phyloP scores from a whole-genome alignment of 1,140 invertebrate genomes.

The Platyscapa corneri region DNA sequence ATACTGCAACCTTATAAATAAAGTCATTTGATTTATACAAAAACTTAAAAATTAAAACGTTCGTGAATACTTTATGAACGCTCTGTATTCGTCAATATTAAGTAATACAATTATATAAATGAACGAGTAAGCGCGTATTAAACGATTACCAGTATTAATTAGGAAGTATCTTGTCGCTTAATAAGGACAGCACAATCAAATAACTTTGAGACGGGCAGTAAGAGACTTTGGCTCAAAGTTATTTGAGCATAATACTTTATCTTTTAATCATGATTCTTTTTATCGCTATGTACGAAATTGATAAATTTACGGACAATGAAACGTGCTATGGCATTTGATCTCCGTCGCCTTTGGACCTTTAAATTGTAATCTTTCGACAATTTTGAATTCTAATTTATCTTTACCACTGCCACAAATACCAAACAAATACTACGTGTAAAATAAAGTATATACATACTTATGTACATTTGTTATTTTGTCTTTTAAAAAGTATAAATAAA shows the following conservation, averaged over 20 bases:
- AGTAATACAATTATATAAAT: constrained; percentile 46
- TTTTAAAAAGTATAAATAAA: constrained; percentile 11
- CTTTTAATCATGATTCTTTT: constrained; percentile 41
- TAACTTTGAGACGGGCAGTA: constrained; percentile 41
- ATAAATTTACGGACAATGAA: constrained; percentile 48
- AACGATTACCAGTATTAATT: constrained; percentile 46
- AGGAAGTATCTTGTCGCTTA: constrained; percentile 48
- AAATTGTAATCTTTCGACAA: neutral
- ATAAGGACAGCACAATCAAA: constrained; percentile 50
- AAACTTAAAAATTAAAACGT: constrained; percentile 63
- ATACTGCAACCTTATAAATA: constrained; percentile 42
- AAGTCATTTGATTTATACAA: constrained; percentile 61
- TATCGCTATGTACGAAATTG: constrained; percentile 29
- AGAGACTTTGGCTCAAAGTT: constrained; percentile 46
- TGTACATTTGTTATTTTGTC: constrained; percentile 22
- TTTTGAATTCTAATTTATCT: neutral
- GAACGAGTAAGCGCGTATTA: constrained; percentile 47
- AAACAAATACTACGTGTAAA: constrained; percentile 7
- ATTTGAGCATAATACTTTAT: constrained; percentile 51
- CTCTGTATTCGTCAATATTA: constrained; percentile 48
- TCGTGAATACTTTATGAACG: constrained; percentile 40
- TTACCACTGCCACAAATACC: neutral
- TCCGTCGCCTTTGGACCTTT: neutral
- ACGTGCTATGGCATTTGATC: constrained; percentile 62
- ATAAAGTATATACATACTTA: constrained; percentile 38